Conservation (phyloP, 1,140 invertebrate species). For the Sycophaga agraensis region DNA sequence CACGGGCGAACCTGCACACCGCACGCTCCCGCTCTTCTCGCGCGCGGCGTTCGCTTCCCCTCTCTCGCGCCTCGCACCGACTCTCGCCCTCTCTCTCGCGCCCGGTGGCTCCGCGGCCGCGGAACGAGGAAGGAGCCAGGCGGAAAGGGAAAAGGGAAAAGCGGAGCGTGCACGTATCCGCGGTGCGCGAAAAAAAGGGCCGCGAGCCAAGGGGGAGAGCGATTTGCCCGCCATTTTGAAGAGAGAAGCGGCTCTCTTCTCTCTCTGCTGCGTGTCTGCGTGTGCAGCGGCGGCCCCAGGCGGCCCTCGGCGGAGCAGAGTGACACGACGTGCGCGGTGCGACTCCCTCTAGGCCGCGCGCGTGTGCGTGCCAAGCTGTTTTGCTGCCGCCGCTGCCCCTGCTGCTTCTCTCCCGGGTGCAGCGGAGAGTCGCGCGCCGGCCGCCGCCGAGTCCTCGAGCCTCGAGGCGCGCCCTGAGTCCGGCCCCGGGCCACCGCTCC, state of each 20-base stretch:
- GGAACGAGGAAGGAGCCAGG: neutral
- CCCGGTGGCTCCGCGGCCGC: neutral
- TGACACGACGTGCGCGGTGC: too few species aligned
- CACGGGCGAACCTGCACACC: neutral
- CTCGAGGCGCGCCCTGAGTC: too few species aligned
- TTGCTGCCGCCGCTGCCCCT: neutral
- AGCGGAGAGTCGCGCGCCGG: too few species aligned
- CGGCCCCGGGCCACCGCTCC: too few species aligned
- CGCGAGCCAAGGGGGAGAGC: neutral
- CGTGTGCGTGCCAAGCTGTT: neutral
- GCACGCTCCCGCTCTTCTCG: neutral
- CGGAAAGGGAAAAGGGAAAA: constrained; percentile 12
- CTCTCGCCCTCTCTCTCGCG: neutral
- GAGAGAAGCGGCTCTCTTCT: neutral
- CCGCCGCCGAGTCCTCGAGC: too few species aligned
- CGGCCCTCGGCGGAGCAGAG: too few species aligned
- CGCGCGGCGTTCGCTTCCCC: neutral
- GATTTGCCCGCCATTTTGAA: constrained; percentile 27
- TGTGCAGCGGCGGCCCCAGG: too few species aligned
- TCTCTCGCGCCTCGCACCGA: neutral
- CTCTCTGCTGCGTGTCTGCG: neutral
- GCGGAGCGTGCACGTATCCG: neutral
- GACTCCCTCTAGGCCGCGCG: neutral
- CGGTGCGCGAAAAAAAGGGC: constrained; percentile 10
- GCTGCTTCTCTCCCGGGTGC: too few species aligned